A percentile compares a stretch with the other conserved stretches of the same genome.
Conservation (phyloP, 2,888 invertebrate species). For the Onchidella celtica region DNA sequence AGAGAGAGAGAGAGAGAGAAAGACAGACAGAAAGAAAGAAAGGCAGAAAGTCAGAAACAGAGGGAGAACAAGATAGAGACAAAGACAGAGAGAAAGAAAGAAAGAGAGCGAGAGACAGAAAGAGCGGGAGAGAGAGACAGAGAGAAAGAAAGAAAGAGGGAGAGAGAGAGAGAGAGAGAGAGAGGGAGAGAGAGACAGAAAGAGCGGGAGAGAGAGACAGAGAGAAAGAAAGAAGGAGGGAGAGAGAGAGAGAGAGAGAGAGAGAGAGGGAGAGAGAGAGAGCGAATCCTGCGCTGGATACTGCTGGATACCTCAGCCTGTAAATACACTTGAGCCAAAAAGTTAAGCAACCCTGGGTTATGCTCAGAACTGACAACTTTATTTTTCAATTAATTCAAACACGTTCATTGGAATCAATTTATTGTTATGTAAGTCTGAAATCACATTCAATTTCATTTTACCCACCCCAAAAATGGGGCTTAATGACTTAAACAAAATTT, state of each 20-base stretch:
- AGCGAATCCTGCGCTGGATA: too few relatives aligned
- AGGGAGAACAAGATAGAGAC: neutral
- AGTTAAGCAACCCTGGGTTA: too few relatives aligned
- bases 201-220: neutral
- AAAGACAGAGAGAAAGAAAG: neutral
- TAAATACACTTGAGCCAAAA: too few relatives aligned
- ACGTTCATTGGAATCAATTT: too few relatives aligned
- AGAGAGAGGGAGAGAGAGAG: neutral
- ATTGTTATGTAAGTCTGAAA: too few relatives aligned
- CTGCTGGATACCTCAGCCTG: too few relatives aligned
- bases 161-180: constrained; percentile 31
- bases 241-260: neutral
- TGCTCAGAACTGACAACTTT: too few relatives aligned
- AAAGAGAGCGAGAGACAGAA: constrained; percentile 9
- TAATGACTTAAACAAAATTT: too few relatives aligned
- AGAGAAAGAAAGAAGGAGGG: neutral
- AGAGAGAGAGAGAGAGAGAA: constrained; percentile 25
- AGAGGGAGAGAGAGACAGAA: constrained; percentile 6
- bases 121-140: constrained; percentile 10
- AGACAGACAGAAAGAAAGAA: neutral
- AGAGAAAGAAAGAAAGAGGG: constrained; percentile 8
- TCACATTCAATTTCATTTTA: too few relatives aligned
- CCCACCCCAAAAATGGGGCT: too few relatives aligned
- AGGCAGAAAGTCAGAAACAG: neutral
- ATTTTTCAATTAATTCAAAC: too few relatives aligned